Evolutionary conservation across 2,888 invertebrate species (phyloP).

Genomic region (Alloscopus bannaensis): DNA sequence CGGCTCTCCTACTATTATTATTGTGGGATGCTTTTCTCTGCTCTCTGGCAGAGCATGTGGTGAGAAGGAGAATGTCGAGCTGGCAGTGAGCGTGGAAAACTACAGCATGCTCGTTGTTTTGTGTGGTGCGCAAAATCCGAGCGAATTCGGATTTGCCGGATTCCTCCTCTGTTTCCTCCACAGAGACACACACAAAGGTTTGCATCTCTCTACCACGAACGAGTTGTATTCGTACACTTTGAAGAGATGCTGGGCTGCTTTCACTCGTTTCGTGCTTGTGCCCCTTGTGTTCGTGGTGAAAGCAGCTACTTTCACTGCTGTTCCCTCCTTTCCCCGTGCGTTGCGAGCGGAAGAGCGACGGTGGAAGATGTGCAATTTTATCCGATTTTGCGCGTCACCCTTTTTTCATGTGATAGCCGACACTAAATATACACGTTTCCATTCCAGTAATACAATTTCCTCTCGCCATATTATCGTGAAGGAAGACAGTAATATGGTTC

Average conservation of each 20-base stretch:
- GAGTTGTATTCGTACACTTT: no score
- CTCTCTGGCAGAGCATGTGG: neutral
- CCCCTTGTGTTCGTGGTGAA: neutral
- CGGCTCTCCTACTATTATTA: no score
- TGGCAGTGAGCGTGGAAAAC: neutral
- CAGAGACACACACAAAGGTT: neutral
- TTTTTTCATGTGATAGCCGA: no score
- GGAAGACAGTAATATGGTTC: no score
- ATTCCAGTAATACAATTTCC: no score
- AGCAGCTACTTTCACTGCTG: neutral
- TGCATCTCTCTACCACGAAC: constrained; percentile 5
- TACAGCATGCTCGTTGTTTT: neutral
- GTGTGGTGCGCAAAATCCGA: constrained; percentile 51
- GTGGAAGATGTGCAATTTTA: constrained; percentile 64
- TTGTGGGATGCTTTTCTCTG: no score
- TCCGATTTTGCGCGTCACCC: constrained; percentile 70
- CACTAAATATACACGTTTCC: no score
- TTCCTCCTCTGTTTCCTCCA: constrained; percentile 13
- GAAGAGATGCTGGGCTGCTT: neutral
- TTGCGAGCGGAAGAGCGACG: constrained; percentile 17
- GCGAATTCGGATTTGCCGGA: constrained; percentile 45
- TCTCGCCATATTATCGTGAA: no score
- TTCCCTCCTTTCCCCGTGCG: neutral
- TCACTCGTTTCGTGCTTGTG: neutral
- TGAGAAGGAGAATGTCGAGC: neutral